Percentiles rank a stretch among this genome's conserved stretches.
These are phyloP conservation scores for Tragelaphus strepsiceros DNA, from an alignment of 2,113 vertebrate species.

Conservation along the genomic window DNA sequence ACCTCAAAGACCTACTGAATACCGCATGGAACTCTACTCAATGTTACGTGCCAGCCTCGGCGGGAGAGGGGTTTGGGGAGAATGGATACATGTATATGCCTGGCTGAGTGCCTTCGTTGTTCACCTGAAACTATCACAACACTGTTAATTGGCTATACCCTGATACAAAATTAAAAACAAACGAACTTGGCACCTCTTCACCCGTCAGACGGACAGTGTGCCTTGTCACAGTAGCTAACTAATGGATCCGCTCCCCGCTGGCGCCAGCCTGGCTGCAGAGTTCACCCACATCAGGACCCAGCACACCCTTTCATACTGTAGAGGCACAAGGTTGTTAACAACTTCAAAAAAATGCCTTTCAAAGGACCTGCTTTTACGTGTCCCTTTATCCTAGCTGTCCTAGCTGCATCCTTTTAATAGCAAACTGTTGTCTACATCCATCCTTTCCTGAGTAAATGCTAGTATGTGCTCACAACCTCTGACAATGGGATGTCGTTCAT, in stretches of 20 bases:
- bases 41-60: neutral
- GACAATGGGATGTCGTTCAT: neutral
- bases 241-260: fast-evolving
- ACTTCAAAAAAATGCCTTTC: neutral
- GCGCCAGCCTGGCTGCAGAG: neutral
- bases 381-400: neutral
- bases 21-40: fast-evolving
- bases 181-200: neutral
- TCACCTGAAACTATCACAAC: neutral
- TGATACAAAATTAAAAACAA: neutral
- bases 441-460: neutral
- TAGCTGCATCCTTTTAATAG: neutral
- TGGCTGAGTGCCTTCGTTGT: neutral
- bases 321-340: neutral
- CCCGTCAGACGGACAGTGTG: neutral
- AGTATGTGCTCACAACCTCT: neutral
- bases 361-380: neutral
- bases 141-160: neutral
- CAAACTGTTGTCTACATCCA: neutral
- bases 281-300: neutral
- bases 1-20: neutral
- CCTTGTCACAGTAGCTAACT: neutral
- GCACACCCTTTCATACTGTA: fast-evolving
- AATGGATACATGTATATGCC: neutral
- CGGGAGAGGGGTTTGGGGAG: neutral